Evolutionary conservation across 2,888 invertebrate genomes (phyloP), one percentile per base, ranked within the genome.

Genomic region (Drosophila affinis): DNA sequence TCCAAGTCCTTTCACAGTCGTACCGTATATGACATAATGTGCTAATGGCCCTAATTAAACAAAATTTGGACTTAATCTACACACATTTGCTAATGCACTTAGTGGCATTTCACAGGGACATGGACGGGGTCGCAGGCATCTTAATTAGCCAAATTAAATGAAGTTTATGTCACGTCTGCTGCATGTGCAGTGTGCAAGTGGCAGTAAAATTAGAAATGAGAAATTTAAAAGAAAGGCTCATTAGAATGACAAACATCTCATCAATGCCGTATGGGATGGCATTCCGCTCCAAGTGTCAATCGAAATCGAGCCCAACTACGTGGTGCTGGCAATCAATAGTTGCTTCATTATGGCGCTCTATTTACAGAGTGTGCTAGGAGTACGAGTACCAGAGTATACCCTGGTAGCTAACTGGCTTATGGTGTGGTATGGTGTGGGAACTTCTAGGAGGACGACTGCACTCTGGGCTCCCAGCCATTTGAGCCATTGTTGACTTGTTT

Each of bases 401-500:
- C 53, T 54, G 75, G 46, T 67, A 54, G 53, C 71, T 51, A 64
- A 58, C 68, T 54, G 53, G 67, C 56, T 74, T 54, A 17, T 39
- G 48, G 57, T 70, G 7, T 39, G 39, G 39, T 39, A 3, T n/a
- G 39, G 14, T 12, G 12, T 39, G 34, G 32, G 51, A 10, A n/a
- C 18, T 0, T 3, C 21, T 21, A 21, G 21, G 49, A 18, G 39
- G n/a, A 24, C 54, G 51, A 44, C 78, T 80, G 83, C 88, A 88
- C 85, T 87, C 81, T 71, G 81, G 62, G 71, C 81, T 54, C 65
- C 59, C 57, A 52, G 73, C 87, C 68, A 67, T 80, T 74, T 68
- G 53, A 32, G 72, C 59, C 71, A 78, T 88, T 82, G 85, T 81
- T 89, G 88, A 75, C 80, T 89, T 89, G 82, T 85, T 88, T 85